Base-by-base conservation (phyloP, 2,888 invertebrate genomes). In the Polylopha cassiicola region DNA sequence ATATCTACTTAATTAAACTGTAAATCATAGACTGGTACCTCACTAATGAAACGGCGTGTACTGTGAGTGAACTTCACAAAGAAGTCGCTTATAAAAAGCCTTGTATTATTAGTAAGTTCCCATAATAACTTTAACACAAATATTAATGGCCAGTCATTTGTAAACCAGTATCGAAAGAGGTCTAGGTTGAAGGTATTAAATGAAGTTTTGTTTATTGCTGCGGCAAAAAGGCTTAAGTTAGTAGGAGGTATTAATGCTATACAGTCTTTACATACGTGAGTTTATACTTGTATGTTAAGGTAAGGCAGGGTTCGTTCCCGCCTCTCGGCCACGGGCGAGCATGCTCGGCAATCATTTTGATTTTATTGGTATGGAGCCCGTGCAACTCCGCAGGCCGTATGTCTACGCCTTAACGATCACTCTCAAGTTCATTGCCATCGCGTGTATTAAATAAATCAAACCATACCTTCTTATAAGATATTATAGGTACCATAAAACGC, bases 291-390 rank as follows among this genome's bases (percentile, higher is more conserved):
- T 15, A 34, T 26, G 36, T 24, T 26, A 18, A 10, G 30, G 24
- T 13, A 14, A 26, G 24, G 29, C 41, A 41, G 24, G 36, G 30
- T 30, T 41, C 32, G 21, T 26, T 24, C 26, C 41, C 41, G 41
- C 41, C 41, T 41, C 39, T 21, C 24, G 16, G 8, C 22, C 30
- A 13, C 33, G 28, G 31, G 39, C 41, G 36, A 29, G 30, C 37
- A 29, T 9, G 29, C 29, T 34, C 32, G 21, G 38, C 24, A 43
- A 46, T 46, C 46, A 51, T 48, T 42, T 43, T 39, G 42, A 47
- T 39, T 48, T 47, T 48, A 46, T 46, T 41, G 43, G 39, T 43
- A 37, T 39, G 24, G 31, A 28, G 36, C 33, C 17, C 34, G 33
- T 38, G 42, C 47, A 41, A 38, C 21, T 42, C 36, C 23, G 20